Evolutionary conservation across 2,797 vertebrate species (phyloP), one percentile per base, ranked within the genome.

Genomic region (Pangasius djambal): DNA sequence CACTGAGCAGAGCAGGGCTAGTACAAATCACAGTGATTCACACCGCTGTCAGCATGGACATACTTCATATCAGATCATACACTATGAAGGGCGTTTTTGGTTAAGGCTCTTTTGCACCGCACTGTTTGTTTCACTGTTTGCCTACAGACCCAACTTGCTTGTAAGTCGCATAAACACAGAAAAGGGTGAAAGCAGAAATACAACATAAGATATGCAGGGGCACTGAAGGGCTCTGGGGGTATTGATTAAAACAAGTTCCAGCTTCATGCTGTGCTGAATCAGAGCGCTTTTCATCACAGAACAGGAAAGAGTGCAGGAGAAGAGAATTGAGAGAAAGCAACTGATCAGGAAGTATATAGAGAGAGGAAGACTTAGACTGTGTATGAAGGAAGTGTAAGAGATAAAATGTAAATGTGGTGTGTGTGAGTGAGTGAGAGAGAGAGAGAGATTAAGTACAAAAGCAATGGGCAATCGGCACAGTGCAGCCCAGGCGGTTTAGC

Each of bases 401-500:
- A 70, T 52, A 87, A 67, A 79, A 52, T 50, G 55, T 9, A n/a
- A 65, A 28, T 61, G 69, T 59, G 15, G 37, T 18, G 55, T 55
- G 50, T 34, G 16, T 16, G 31, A 15, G 15, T 20, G 67, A 31
- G 25, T 31, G 28, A 25, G 10, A 52, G 40, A 52, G 25, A n/a
- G 75, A 20, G 37, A n/a, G 61, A 57, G 61, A 34, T 65, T 74
- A 67, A 78, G 44, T 8, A 22, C 40, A 74, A 86, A 48, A 89
- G 55, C 57, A 59, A 83, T 61, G 59, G 77, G 34, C 67, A 82
- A 69, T 87, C 69, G 4, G 69, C 85, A 83, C 65, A 86, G 67
- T 67, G 44, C 69, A 75, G 75, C 13, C 50, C 79, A 59, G 72
- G 59, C 12, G 1, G 79, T 63, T 74, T 78, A 52, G 79, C 28